These are phyloP conservation scores for Dorcus parallelipipedus DNA, from an alignment of 2,888 invertebrate species.

Conservation along the genomic window DNA sequence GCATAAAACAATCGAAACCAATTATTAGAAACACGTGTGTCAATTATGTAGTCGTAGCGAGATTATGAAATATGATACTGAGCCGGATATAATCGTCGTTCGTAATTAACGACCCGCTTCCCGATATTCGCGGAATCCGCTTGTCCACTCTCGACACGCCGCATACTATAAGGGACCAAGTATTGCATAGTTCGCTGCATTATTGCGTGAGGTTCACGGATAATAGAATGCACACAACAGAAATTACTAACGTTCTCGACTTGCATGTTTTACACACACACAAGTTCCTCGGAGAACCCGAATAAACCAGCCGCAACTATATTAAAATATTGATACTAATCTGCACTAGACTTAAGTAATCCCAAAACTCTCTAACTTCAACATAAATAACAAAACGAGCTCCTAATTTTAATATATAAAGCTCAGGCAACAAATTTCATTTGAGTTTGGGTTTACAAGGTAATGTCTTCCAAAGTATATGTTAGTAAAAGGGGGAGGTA, in stretches of 20 bases:
- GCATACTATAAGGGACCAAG: background rate
- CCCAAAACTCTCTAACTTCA: no score
- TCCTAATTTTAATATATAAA: no score
- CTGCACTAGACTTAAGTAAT: no score
- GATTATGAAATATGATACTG: constrained; percentile 1
- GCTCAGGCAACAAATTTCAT: no score
- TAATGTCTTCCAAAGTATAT: no score
- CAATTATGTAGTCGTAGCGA: constrained; percentile 5
- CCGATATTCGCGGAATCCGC: background rate
- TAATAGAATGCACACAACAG: constrained; percentile 4
- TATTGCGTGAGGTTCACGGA: constrained; percentile 4
- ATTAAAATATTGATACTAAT: no score
- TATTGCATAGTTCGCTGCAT: constrained; percentile 4
- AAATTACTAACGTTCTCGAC: background rate
- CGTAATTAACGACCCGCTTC: background rate
- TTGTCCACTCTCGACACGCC: background rate
- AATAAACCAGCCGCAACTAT: no score
- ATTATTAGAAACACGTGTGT: constrained; percentile 18
- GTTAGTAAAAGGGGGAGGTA: no score
- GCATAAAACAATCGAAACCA: constrained; percentile 17
- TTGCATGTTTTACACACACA: background rate
- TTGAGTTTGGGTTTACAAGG: no score
- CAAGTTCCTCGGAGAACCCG: no score
- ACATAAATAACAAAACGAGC: no score
- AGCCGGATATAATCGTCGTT: constrained; percentile 3